phyloP scores from a whole-genome alignment of 1,140 invertebrate species.

The Plectrocnemia conspersa region DNA sequence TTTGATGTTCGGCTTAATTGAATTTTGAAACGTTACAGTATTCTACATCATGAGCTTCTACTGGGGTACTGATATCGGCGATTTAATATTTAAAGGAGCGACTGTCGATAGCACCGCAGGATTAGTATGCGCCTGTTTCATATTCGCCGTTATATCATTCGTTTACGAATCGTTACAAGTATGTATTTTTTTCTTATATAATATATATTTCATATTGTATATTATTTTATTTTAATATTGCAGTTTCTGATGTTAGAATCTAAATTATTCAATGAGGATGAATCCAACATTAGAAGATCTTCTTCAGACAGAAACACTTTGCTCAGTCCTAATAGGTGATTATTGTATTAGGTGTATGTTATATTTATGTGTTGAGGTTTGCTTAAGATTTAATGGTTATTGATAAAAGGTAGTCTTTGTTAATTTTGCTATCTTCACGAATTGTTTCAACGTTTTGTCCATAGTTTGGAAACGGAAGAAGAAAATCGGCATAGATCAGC shows the following conservation, averaged over 20 bases:
- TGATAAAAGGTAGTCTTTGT: no score
- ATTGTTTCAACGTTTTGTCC: no score
- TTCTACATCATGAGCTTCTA: conserved; percentile 57
- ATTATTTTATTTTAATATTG: conserved; percentile 14
- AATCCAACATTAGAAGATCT: no score
- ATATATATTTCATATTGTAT: conserved; percentile 7
- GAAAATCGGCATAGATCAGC: no score
- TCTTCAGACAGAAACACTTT: conserved; percentile 37
- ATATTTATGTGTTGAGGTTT: no score
- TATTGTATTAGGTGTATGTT: no score
- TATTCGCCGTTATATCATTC: conserved; percentile 51
- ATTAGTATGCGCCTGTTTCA: conserved; percentile 51
- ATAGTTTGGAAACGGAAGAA: no score
- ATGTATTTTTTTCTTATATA: neutral
- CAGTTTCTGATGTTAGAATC: conserved; percentile 45
- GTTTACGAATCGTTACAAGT: conserved; percentile 28
- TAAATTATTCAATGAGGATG: conserved; percentile 42
- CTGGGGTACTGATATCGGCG: conserved; percentile 53
- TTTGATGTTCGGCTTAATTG: no score
- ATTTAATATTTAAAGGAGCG: conserved; percentile 54
- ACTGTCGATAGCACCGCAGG: conserved; percentile 46
- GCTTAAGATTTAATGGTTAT: no score
- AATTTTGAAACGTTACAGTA: no score
- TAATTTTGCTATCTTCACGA: no score
- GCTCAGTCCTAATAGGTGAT: neutral